These are phyloP conservation scores for Todiramphus chloris DNA, from an alignment of 2,113 vertebrate species.

Conservation along the genomic window DNA sequence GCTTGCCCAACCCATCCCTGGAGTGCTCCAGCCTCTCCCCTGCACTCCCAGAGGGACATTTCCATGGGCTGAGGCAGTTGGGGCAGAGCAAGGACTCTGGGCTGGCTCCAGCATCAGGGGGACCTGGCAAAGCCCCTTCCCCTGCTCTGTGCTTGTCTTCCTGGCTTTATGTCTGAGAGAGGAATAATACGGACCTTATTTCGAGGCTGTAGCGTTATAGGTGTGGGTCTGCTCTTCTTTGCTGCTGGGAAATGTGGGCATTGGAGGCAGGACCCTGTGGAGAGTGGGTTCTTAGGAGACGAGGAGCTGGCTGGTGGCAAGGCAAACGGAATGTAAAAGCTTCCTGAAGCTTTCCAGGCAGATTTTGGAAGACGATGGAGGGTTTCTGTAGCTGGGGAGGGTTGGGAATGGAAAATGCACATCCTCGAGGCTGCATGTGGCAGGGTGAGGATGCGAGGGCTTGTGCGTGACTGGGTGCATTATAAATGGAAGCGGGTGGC, in stretches of 20 bases:
- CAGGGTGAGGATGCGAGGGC: neutral
- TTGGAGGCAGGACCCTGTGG: neutral
- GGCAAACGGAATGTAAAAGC: fast-evolving
- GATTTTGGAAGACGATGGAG: neutral
- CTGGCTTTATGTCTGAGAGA: neutral
- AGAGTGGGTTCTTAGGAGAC: neutral
- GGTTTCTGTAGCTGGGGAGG: too few species aligned
- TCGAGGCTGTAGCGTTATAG: fast-evolving
- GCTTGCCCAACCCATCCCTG: neutral
- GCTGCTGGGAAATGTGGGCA: neutral
- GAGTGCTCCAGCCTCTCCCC: neutral
- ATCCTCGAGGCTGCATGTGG: neutral
- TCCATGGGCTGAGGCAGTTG: neutral
- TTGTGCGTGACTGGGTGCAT: neutral
- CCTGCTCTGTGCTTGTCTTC: neutral
- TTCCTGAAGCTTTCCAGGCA: neutral
- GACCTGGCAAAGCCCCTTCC: neutral
- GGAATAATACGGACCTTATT: too few species aligned
- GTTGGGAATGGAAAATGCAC: neutral
- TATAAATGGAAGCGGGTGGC: neutral
- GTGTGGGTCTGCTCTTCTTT: neutral
- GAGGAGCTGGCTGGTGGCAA: neutral
- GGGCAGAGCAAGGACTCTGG: neutral
- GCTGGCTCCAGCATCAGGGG: neutral
- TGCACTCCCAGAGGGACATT: neutral